Conservation (phyloP, 2,797 vertebrate species). For the Telmatherina bonti region DNA sequence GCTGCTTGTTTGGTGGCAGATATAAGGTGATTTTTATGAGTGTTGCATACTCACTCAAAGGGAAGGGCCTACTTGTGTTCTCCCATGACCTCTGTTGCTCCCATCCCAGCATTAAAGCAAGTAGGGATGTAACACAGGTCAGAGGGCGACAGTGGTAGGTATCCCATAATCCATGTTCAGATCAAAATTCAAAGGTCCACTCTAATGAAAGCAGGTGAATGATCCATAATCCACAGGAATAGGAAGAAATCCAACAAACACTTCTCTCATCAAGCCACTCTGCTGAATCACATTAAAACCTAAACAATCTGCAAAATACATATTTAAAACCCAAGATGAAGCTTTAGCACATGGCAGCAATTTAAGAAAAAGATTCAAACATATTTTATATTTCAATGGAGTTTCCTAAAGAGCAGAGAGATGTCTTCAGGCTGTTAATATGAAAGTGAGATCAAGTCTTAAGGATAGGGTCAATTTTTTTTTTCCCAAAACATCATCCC, state of each 20-base stretch:
- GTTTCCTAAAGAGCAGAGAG: slow-evolving; percentile 26
- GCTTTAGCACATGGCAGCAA: slow-evolving; percentile 38
- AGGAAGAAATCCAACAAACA: slow-evolving; percentile 49
- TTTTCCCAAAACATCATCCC: neutral
- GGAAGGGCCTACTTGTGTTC: slow-evolving; percentile 51
- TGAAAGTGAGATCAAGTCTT: slow-evolving; percentile 10
- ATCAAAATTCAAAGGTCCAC: slow-evolving; percentile 57
- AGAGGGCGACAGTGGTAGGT: slow-evolving; percentile 62
- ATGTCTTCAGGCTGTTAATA: slow-evolving; percentile 5
- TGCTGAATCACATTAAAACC: slow-evolving; percentile 66
- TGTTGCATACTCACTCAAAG: slow-evolving; percentile 34
- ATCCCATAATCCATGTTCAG: slow-evolving; percentile 67
- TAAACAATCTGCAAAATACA: slow-evolving; percentile 69
- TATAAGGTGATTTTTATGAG: slow-evolving; percentile 47
- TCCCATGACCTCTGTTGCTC: slow-evolving; percentile 63
- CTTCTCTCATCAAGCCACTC: slow-evolving; percentile 54
- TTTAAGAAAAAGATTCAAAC: slow-evolving; percentile 38
- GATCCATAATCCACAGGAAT: slow-evolving; percentile 55
- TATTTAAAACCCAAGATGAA: slow-evolving; percentile 59
- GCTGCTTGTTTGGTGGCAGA: slow-evolving; percentile 68
- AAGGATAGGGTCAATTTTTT: slow-evolving; percentile 10
- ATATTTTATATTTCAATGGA: slow-evolving; percentile 24
- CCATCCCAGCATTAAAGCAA: slow-evolving; percentile 48
- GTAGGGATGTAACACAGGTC: slow-evolving; percentile 44
- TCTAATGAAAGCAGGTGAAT: slow-evolving; percentile 53